Percentiles rank a stretch among this genome's conserved stretches.
These are phyloP conservation scores for Scomberomorus guttatus DNA, from an alignment of 2,797 vertebrate species.

Conservation along the genomic window DNA sequence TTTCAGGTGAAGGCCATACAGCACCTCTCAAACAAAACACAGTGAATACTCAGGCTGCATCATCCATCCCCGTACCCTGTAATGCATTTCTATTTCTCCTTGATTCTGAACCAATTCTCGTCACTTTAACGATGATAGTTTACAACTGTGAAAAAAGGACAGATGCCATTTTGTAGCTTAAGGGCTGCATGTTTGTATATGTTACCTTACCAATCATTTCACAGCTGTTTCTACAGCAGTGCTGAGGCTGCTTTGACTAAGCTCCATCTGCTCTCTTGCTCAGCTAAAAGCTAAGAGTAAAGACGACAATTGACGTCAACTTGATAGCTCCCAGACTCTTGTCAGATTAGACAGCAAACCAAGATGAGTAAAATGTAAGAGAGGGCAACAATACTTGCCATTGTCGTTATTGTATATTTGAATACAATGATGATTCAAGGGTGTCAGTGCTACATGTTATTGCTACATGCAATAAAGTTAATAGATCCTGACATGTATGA, in stretches of 20 bases:
- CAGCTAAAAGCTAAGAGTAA: conserved; percentile 38
- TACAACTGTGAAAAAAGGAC: conserved; percentile 39
- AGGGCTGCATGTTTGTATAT: conserved; percentile 34
- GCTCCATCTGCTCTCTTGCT: conserved; percentile 61
- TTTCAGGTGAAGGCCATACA: conserved; percentile 7
- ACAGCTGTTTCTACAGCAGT: conserved; percentile 63
- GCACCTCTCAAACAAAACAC: background rate
- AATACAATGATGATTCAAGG: background rate
- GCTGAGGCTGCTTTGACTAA: conserved; percentile 33
- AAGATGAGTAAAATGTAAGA: background rate
- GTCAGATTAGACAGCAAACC: conserved; percentile 26
- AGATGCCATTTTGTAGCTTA: conserved; percentile 58
- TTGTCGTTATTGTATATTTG: background rate
- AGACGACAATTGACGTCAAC: conserved; percentile 24
- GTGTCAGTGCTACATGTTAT: background rate
- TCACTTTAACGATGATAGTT: conserved; percentile 34
- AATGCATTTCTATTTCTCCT: background rate
- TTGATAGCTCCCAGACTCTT: conserved; percentile 8
- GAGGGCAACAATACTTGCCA: background rate
- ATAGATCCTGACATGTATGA: background rate
- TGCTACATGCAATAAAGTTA: background rate
- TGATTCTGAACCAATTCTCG: conserved; percentile 23
- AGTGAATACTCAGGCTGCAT: background rate
- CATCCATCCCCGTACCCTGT: background rate
- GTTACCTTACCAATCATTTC: conserved; percentile 61